These are phyloP conservation scores for Parelbella ahira DNA, from an alignment of 2,888 invertebrate genomes.

Conservation along the genomic window DNA sequence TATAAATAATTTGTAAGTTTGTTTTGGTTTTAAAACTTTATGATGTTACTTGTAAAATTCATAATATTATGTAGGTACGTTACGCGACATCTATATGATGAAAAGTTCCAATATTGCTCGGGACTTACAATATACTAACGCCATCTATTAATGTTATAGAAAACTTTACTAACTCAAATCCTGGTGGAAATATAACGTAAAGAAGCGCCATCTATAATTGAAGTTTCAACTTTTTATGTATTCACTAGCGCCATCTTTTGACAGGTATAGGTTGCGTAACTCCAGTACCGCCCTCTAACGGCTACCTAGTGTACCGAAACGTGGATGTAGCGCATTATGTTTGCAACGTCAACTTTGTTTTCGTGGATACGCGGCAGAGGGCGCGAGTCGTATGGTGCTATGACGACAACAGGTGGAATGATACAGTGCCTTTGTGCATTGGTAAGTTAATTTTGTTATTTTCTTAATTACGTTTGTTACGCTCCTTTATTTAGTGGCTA, in stretches of 20 bases:
- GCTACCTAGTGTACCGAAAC: conserved; percentile 84
- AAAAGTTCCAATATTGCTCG: too few relatives aligned
- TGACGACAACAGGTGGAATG: conserved; percentile 84
- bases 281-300: conserved; percentile 82
- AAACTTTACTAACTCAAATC: too few relatives aligned
- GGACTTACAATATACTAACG: conserved; percentile 7
- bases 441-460: conserved; percentile 69
- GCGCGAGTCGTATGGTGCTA: conserved; percentile 83
- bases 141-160: too few relatives aligned
- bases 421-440: conserved; percentile 81
- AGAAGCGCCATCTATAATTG: conserved; percentile 27
- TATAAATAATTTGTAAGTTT: too few relatives aligned
- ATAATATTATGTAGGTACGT: too few relatives aligned
- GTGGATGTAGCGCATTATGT: conserved; percentile 83
- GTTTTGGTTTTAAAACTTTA: too few relatives aligned
- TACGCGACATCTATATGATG: too few relatives aligned
- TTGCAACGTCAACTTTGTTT: conserved; percentile 85
- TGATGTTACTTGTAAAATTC: too few relatives aligned
- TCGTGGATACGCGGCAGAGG: conserved; percentile 83
- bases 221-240: too few relatives aligned
- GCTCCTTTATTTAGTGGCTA: too few relatives aligned
- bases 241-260: conserved; percentile 36
- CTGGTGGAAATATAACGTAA: too few relatives aligned
- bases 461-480: too few relatives aligned
- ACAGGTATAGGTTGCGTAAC: conserved; percentile 86